Conservation (phyloP, 2,888 invertebrate species). For the Dolichopus griseipennis region DNA sequence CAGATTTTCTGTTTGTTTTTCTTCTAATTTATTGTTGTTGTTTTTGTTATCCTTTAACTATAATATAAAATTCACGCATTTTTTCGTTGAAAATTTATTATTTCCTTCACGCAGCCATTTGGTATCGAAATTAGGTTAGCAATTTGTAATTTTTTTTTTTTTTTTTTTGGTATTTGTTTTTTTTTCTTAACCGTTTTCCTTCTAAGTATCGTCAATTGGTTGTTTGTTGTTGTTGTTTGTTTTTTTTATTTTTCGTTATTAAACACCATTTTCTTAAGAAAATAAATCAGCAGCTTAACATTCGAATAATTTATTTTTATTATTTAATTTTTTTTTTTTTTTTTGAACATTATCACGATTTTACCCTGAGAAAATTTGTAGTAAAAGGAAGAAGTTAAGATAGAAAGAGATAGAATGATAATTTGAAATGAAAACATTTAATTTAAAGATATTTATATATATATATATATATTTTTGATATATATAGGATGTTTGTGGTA, state of each 20-base stretch:
- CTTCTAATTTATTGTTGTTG: background rate
- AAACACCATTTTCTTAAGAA: background rate
- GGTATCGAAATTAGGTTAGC: constrained; percentile 6
- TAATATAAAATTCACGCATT: background rate
- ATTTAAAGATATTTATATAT: no score
- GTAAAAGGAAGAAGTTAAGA: background rate
- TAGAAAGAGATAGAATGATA: background rate
- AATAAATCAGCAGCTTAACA: constrained; percentile 2
- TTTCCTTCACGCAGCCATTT: background rate
- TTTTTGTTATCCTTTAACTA: no score
- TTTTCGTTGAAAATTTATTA: constrained; percentile 2
- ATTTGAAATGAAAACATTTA: background rate
- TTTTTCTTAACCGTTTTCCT: background rate
- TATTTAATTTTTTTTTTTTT: background rate
- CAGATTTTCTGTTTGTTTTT: no score
- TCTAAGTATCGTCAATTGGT: background rate
- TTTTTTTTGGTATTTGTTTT: background rate
- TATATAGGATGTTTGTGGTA: background rate
- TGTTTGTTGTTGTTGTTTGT: background rate
- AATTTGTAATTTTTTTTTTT: background rate
- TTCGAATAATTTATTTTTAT: constrained; percentile 6
- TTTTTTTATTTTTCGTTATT: background rate
- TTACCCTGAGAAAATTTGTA: background rate
- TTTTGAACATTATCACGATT: background rate
- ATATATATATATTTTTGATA: background rate